Conservation (phyloP, 1,140 invertebrate genomes). For the Drosophila neocordata region DNA sequence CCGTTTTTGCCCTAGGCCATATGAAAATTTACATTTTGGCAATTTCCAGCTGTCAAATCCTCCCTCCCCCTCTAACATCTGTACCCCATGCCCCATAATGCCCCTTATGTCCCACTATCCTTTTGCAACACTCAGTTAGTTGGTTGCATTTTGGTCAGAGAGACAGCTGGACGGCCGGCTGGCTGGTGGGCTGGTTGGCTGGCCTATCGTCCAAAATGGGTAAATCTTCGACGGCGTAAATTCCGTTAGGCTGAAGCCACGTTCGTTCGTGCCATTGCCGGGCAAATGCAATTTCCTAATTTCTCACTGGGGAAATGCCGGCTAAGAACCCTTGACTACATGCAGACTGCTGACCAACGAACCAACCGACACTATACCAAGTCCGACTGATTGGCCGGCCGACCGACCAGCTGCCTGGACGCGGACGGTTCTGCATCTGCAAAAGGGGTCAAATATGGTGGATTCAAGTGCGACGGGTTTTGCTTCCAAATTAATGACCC, state of each 20-base stretch:
- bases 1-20: slow-evolving; percentile 33
- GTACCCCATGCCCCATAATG: too few species aligned
- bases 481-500: slow-evolving; percentile 75
- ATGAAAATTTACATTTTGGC: slow-evolving; percentile 81
- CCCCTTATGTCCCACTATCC: background rate
- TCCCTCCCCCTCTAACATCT: background rate
- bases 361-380: slow-evolving; percentile 10
- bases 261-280: slow-evolving; percentile 31
- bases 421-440: background rate
- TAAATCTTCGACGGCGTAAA: slow-evolving; percentile 69
- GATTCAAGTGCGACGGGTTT: slow-evolving; percentile 41
- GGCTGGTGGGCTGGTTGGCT: slow-evolving; percentile 8
- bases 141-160: slow-evolving; percentile 44
- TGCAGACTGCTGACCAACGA: slow-evolving; percentile 29
- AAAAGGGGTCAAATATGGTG: slow-evolving; percentile 26
- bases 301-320: slow-evolving; percentile 76
- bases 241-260: slow-evolving; percentile 53
- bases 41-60: slow-evolving; percentile 73
- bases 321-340: slow-evolving; percentile 51
- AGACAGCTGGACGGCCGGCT: slow-evolving; percentile 6
- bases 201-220: slow-evolving; percentile 6
- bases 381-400: slow-evolving; percentile 23
- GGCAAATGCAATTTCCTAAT: slow-evolving; percentile 82
- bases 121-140: slow-evolving; percentile 24
- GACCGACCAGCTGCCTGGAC: background rate